phyloP scores from a whole-genome alignment of 2,113 vertebrate species.

The Hydrolagus affinis region DNA sequence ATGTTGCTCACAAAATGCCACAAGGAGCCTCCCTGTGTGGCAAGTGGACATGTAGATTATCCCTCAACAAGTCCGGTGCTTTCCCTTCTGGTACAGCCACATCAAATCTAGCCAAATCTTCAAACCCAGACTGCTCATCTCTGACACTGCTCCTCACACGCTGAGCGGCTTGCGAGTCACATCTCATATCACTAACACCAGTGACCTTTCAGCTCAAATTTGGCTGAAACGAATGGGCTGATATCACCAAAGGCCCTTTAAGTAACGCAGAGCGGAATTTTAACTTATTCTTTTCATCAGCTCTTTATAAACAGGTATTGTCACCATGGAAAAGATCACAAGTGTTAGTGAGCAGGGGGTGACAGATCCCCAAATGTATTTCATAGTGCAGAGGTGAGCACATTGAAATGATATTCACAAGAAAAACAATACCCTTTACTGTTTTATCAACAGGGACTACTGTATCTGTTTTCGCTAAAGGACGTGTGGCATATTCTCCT shows the following conservation, averaged over 20 bases:
- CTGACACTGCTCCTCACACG: not conserved
- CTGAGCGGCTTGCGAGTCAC: not conserved
- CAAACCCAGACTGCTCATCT: not conserved
- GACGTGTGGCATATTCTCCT: slow-evolving; percentile 63
- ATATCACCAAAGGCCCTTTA: too few relatives aligned
- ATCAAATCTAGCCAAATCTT: not conserved
- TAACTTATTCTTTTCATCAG: too few relatives aligned
- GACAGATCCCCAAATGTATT: too few relatives aligned
- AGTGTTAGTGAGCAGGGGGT: too few relatives aligned
- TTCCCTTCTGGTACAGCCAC: not conserved
- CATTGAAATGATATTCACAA: not conserved
- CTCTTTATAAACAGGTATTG: too few relatives aligned
- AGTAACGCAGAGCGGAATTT: too few relatives aligned
- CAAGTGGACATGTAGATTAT: not conserved
- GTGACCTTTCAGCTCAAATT: too few relatives aligned
- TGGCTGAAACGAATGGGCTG: too few relatives aligned
- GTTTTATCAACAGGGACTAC: slow-evolving; percentile 18
- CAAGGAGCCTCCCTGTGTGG: not conserved
- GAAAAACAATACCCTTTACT: slow-evolving; percentile 28
- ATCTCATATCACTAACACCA: too few relatives aligned
- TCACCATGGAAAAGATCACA: too few relatives aligned
- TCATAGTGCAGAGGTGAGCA: too few relatives aligned
- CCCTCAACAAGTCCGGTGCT: not conserved
- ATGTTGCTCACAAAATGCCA: not conserved
- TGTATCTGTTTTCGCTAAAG: slow-evolving; percentile 49